Evolutionary conservation across 2,888 invertebrate species (phyloP).

Genomic region (Selenia dentaria): DNA sequence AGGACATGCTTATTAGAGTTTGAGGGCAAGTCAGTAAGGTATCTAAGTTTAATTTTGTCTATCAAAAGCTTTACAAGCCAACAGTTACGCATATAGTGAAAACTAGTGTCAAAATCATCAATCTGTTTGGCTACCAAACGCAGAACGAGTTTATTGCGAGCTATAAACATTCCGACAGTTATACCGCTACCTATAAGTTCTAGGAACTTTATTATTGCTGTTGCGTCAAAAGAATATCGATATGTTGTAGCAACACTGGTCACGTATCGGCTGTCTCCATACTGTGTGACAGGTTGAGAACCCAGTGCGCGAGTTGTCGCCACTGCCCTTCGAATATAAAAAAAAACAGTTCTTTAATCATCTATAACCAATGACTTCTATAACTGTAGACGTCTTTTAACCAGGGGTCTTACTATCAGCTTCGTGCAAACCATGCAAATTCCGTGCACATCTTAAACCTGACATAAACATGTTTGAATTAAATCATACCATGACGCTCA

Average conservation of each 20-base stretch:
- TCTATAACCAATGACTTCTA: too few species aligned
- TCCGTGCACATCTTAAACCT: too few species aligned
- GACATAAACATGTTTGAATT: too few species aligned
- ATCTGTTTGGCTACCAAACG: slow-evolving; percentile 24
- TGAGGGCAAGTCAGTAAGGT: neutral
- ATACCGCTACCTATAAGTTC: slow-evolving; percentile 46
- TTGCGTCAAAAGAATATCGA: slow-evolving; percentile 46
- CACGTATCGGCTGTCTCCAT: slow-evolving; percentile 39
- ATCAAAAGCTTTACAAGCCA: too few species aligned
- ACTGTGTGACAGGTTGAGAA: slow-evolving; percentile 38
- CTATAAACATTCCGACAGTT: slow-evolving; percentile 43
- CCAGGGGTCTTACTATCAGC: too few species aligned
- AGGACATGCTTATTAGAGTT: neutral
- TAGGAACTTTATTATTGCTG: slow-evolving; percentile 45
- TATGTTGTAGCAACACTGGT: slow-evolving; percentile 47
- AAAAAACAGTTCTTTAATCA: neutral
- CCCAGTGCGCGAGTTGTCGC: slow-evolving; percentile 2
- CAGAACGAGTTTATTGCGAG: slow-evolving; percentile 35
- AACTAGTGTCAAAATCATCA: slow-evolving; percentile 7
- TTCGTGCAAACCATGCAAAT: too few species aligned
- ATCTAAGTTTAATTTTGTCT: too few species aligned
- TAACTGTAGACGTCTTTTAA: too few species aligned
- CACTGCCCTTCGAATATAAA: slow-evolving; percentile 10
- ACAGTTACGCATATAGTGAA: neutral
- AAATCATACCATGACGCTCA: too few species aligned